A percentile compares a stretch with the other conserved stretches of the same genome.
phyloP scores from a whole-genome alignment of 2,797 vertebrate genomes.

The Paramormyrops hopkinsi region DNA sequence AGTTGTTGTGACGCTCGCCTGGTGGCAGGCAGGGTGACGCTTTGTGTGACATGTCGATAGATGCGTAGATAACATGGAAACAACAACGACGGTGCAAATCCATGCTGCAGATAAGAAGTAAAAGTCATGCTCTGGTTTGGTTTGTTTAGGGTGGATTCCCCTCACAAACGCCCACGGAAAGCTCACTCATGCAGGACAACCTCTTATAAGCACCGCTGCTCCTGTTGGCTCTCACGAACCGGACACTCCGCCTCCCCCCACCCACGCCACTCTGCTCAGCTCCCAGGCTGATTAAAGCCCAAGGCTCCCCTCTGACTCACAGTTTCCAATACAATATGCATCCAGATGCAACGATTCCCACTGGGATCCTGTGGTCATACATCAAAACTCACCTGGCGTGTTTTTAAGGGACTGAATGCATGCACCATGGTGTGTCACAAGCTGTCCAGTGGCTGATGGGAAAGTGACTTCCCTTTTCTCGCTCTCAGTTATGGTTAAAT shows the following conservation, averaged over 20 bases:
- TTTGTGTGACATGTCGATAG: not conserved
- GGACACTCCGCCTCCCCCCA: not conserved
- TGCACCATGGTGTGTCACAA: not conserved
- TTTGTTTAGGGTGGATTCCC: not conserved
- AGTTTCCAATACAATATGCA: not conserved
- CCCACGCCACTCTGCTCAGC: not conserved
- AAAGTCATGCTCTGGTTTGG: constrained; percentile 5
- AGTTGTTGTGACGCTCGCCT: not conserved
- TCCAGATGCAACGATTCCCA: not conserved
- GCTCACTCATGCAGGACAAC: not conserved
- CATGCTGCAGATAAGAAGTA: constrained; percentile 10
- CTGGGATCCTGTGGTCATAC: not conserved
- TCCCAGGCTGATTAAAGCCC: not conserved
- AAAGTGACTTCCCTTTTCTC: not conserved
- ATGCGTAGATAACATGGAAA: not conserved
- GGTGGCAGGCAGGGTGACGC: not conserved
- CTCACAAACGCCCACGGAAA: not conserved
- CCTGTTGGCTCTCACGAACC: not conserved
- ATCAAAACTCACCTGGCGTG: too few species aligned
- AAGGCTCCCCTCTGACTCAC: not conserved
- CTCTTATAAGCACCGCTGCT: not conserved
- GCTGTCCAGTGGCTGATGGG: not conserved
- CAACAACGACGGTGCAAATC: not conserved
- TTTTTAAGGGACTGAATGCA: not conserved
- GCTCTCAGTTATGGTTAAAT: not conserved